phyloP scores from a whole-genome alignment of 2,797 vertebrate genomes.

The Zenarchopterus dispar region DNA sequence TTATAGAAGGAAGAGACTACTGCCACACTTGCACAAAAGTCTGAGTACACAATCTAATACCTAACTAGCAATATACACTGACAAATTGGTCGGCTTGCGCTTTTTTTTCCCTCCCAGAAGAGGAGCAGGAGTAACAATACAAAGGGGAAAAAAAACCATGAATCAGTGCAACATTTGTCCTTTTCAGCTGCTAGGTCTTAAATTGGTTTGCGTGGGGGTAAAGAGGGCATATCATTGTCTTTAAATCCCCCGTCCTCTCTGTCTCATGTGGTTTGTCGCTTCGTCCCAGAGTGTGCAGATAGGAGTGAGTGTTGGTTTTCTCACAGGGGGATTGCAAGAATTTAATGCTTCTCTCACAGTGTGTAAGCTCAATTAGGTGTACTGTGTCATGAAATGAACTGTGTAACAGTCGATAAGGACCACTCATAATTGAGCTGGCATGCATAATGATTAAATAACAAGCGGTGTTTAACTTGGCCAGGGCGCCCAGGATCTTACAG shows the following conservation, averaged over 20 bases:
- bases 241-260: slow-evolving; percentile 16
- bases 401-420: slow-evolving; percentile 58
- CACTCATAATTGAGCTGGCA: slow-evolving; percentile 73
- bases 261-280: slow-evolving; percentile 4
- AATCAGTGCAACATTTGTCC: slow-evolving; percentile 38
- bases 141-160: slow-evolving; percentile 17
- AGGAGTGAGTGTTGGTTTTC: slow-evolving; percentile 19
- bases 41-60: slow-evolving; percentile 12
- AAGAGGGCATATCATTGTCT: slow-evolving; percentile 32
- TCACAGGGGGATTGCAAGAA: slow-evolving; percentile 23
- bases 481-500: slow-evolving; percentile 59
- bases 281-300: slow-evolving; percentile 21
- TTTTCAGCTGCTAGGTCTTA: slow-evolving; percentile 13
- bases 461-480: slow-evolving; percentile 64
- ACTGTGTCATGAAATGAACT: slow-evolving; percentile 65
- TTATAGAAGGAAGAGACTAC: slow-evolving; percentile 28
- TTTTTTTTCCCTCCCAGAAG: slow-evolving; percentile 26
- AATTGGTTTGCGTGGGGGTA: slow-evolving; percentile 27
- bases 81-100: slow-evolving; percentile 29
- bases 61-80: slow-evolving; percentile 42
- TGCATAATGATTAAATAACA: slow-evolving; percentile 77
- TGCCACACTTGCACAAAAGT: slow-evolving; percentile 33
- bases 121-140: slow-evolving; percentile 22
- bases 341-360: slow-evolving; percentile 47
- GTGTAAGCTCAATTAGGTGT: slow-evolving; percentile 63